These are phyloP conservation scores for Caenorhabditis sp. DNA, from an alignment of 2,888 invertebrate species.

Conservation along the genomic window DNA sequence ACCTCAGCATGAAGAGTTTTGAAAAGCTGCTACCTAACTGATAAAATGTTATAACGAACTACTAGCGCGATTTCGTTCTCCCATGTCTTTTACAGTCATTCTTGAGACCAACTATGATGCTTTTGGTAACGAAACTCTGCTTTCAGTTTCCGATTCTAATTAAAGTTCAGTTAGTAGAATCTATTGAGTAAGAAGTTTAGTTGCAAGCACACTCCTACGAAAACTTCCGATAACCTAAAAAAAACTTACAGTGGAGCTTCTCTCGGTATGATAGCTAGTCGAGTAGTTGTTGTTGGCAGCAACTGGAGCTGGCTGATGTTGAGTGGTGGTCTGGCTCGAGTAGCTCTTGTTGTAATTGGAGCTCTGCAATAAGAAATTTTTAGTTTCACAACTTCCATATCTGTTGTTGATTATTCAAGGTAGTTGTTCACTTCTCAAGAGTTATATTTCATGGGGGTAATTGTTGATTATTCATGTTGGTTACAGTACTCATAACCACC, in stretches of 20 bases:
- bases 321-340: slow-evolving; percentile 58
- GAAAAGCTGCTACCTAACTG: no score
- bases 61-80: no score
- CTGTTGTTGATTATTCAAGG: neutral
- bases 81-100: no score
- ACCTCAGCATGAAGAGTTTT: no score
- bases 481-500: slow-evolving; percentile 42
- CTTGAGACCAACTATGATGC: no score
- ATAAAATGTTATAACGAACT: no score
- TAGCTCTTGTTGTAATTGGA: slow-evolving; percentile 64
- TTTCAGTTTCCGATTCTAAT: no score
- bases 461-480: slow-evolving; percentile 22
- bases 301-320: slow-evolving; percentile 50
- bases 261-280: slow-evolving; percentile 58
- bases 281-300: slow-evolving; percentile 56
- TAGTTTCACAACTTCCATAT: neutral
- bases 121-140: no score
- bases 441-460: neutral
- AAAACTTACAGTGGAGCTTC: slow-evolving; percentile 33
- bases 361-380: slow-evolving; percentile 30
- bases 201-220: no score
- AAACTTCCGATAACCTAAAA: no score
- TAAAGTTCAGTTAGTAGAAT: no score
- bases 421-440: neutral
- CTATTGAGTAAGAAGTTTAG: no score